phyloP scores from a whole-genome alignment of 2,113 vertebrate genomes.

The Tyrannus savana region DNA sequence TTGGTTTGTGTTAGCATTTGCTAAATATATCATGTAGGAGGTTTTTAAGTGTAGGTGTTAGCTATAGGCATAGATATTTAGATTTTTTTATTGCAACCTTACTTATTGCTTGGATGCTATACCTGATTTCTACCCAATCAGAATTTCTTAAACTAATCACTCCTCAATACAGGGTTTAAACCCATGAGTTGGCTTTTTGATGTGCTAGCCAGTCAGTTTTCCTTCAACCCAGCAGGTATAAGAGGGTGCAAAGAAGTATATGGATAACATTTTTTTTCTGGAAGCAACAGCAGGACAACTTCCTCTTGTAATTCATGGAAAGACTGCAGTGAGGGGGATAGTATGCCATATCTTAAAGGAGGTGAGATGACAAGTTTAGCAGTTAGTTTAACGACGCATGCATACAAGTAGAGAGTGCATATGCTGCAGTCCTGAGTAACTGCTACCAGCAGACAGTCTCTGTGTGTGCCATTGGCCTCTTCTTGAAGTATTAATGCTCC shows the following conservation, averaged over 20 bases:
- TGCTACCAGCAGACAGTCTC: not conserved
- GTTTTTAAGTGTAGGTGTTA: not conserved
- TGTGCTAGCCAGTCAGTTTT: not conserved
- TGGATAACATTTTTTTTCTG: not conserved
- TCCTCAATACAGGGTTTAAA: not conserved
- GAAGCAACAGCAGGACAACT: not conserved
- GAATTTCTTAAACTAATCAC: not conserved
- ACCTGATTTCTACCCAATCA: not conserved
- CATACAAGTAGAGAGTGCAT: not conserved
- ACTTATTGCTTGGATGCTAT: not conserved
- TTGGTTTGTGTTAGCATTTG: not conserved
- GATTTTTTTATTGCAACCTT: not conserved
- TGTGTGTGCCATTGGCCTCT: not conserved
- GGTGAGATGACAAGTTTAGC: not conserved
- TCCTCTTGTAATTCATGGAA: not conserved
- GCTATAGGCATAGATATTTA: not conserved
- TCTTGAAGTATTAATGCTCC: not conserved
- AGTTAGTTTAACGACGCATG: not conserved
- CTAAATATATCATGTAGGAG: not conserved
- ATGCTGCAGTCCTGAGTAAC: not conserved
- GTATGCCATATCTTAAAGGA: not conserved
- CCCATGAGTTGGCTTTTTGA: not conserved
- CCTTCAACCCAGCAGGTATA: not conserved
- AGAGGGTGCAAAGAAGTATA: not conserved
- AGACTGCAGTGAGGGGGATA: not conserved